phyloP scores from a whole-genome alignment of 2,888 invertebrate species.

The Cistogaster globosa region DNA sequence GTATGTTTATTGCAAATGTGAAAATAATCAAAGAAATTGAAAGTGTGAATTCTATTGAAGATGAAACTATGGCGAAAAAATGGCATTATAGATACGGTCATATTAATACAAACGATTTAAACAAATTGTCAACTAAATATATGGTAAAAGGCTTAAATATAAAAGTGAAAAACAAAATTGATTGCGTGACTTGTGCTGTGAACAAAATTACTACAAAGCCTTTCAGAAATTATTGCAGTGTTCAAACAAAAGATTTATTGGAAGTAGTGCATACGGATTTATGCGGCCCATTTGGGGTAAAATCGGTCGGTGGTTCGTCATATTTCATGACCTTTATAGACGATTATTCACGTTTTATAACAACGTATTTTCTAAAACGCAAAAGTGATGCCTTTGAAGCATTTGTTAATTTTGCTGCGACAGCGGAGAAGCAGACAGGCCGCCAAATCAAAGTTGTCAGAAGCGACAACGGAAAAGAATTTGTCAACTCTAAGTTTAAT shows the following conservation, averaged over 20 bases:
- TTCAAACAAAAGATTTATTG: conserved; percentile 13
- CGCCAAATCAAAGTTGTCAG: background rate
- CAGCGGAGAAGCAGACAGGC: conserved; percentile 2
- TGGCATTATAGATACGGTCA: too few species aligned
- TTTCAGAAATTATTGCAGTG: conserved; percentile 9
- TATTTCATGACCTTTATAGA: conserved; percentile 27
- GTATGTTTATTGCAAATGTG: conserved; percentile 35
- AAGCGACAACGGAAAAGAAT: background rate
- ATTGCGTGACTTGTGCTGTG: conserved; percentile 14
- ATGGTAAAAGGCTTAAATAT: too few species aligned
- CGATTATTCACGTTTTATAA: conserved; percentile 15
- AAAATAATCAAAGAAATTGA: conserved; percentile 21
- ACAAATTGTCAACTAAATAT: too few species aligned
- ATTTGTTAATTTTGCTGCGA: background rate
- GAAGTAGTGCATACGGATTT: background rate
- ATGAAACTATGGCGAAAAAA: background rate
- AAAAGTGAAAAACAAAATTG: background rate
- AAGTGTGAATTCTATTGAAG: conserved; percentile 1
- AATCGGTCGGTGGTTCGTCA: conserved; percentile 11
- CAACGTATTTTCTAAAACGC: conserved; percentile 27
- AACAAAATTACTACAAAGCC: conserved; percentile 43
- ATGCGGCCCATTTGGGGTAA: conserved; percentile 25
- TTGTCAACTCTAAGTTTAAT: background rate
- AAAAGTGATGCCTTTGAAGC: conserved; percentile 19
- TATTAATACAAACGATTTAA: too few species aligned